A percentile compares a stretch with the other conserved stretches of the same genome.
Conservation (phyloP, 2,797 vertebrate genomes). For the Sebastes trivittatus region DNA sequence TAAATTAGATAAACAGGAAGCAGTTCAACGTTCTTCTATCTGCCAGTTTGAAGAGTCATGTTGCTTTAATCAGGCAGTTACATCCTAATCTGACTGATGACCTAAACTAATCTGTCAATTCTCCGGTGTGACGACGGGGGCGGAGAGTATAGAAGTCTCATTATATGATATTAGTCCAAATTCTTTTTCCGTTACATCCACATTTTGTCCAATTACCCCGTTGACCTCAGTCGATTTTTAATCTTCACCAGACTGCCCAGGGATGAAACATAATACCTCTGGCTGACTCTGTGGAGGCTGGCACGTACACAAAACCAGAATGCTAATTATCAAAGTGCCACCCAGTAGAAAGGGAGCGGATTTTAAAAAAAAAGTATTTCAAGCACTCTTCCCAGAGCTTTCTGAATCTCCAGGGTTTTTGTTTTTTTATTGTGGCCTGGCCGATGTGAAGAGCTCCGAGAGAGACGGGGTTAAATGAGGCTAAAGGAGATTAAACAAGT, state of each 20-base stretch:
- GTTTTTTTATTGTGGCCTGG: slow-evolving; percentile 1
- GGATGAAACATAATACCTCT: slow-evolving; percentile 35
- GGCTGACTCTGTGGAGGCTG: slow-evolving; percentile 16
- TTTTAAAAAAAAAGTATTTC: slow-evolving; percentile 11
- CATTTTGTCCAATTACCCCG: slow-evolving; percentile 62
- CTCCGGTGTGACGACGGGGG: background rate
- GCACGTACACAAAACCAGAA: slow-evolving; percentile 26
- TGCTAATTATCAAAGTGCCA: slow-evolving; percentile 46
- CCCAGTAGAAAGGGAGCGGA: background rate
- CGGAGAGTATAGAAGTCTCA: slow-evolving; percentile 13
- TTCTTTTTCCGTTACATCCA: slow-evolving; percentile 41
- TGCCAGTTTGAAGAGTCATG: background rate
- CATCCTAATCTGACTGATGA: slow-evolving; percentile 30
- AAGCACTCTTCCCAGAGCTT: background rate
- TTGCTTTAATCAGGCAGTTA: slow-evolving; percentile 1
- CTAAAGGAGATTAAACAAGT: slow-evolving; percentile 47
- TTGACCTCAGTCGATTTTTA: slow-evolving; percentile 54
- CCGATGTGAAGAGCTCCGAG: background rate
- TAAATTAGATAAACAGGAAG: background rate
- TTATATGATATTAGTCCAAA: slow-evolving; percentile 44
- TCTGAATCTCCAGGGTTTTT: slow-evolving; percentile 9
- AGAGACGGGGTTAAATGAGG: slow-evolving; percentile 43
- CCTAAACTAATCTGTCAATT: slow-evolving; percentile 34
- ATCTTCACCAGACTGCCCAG: slow-evolving; percentile 36
- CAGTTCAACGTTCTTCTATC: background rate